Percentiles rank a stretch among this genome's conserved stretches.
Conservation (phyloP, 2,113 vertebrate genomes). For the Dissostichus mawsoni region DNA sequence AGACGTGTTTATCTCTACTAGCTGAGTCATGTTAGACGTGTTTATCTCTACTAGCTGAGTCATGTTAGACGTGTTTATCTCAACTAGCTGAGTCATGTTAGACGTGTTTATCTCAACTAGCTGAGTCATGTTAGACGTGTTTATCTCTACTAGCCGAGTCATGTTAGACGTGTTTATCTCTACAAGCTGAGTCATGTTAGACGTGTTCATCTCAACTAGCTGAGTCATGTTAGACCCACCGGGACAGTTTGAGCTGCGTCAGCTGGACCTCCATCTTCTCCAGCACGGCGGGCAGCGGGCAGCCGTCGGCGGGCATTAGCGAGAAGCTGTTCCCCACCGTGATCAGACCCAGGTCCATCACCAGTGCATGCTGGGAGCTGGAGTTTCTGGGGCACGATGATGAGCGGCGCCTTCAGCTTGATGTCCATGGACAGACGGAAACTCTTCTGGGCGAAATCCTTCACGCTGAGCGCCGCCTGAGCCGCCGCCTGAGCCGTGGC, state of each 20-base stretch:
- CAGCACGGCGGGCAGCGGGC: constrained; percentile 87
- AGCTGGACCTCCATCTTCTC: constrained; percentile 92
- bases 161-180: no score
- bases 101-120: no score
- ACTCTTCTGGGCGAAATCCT: constrained; percentile 92
- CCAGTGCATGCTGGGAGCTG: constrained; percentile 86
- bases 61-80: no score
- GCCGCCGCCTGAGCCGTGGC: constrained; percentile 95
- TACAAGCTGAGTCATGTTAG: no score
- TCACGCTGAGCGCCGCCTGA: constrained; percentile 92
- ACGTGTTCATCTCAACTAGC: no score
- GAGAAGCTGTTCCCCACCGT: constrained; percentile 90
- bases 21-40: no score
- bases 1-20: no score
- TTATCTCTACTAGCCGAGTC: no score
- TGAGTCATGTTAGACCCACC: constrained; percentile 64
- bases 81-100: no score
- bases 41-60: no score
- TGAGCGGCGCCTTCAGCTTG: constrained; percentile 93
- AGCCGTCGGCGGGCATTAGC: constrained; percentile 80
- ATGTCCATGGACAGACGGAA: constrained; percentile 91
- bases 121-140: no score
- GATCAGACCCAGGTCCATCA: constrained; percentile 95
- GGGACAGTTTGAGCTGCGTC: constrained; percentile 91
- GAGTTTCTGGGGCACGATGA: constrained; percentile 94